Base-by-base conservation (phyloP, 2,113 vertebrate genomes). In the Dasyprocta punctata region DNA sequence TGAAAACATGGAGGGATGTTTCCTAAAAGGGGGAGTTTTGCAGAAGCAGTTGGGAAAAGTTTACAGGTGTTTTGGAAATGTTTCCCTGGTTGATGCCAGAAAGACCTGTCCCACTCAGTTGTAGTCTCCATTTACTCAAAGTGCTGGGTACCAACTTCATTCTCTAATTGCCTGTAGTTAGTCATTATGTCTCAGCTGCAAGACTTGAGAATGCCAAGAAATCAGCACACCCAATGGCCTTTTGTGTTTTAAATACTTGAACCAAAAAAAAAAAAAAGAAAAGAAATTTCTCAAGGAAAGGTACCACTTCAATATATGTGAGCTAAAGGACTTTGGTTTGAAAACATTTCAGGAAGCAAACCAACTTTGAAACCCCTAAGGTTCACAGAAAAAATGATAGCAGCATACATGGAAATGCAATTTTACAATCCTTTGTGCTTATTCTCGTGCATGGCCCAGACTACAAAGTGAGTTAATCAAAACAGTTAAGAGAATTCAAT, bases 101-200 rank as follows among this genome's bases (percentile, higher is more conserved):
- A 96, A 97, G 95, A 92, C 65, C 89, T 94, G 95, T 89, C 77
- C 95, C 88, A 36, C 87, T 52, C 92, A 95, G 85, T 94, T 92
- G 96, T 10, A 5, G 54, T 69, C 93, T 75, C 94, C 90, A 58
- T 95, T 88, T 92, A 93, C 91, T 89, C 52, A 56, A 69, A 85
- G 47, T 54, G 63, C 90, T 85, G 5, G 0, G 80, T 63, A 96
- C 84, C 95, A 87, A 95, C 92, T 58, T 92, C 52, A 80, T 86
- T 52, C 58, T 93, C 88, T 92, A 95, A 97, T 93, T 96, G 90
- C 84, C 88, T 93, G 3, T 63, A 92, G 81, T 97, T 90, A 94
- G 89, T 97, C 96, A 97, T 98, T 95, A 93, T 80, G 33, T 81
- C 95, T 97, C 98, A 97, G 90, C 98, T 92, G 93, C 77, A 96